These are phyloP conservation scores for Chrysemys picta DNA, from an alignment of 2,113 vertebrate species.

Conservation along the genomic window DNA sequence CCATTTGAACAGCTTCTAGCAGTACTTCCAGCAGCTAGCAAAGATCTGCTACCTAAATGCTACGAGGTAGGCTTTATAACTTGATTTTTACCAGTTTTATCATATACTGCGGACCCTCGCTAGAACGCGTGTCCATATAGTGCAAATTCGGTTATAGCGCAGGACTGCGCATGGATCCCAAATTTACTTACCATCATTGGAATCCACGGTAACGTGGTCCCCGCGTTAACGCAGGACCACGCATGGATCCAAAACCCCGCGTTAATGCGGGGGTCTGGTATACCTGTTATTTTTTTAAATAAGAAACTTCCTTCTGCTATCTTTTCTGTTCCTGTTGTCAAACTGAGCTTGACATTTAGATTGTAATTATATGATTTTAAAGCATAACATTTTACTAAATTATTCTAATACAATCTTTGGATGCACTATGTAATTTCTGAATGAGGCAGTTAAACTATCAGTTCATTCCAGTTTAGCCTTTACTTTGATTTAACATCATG, in stretches of 20 bases:
- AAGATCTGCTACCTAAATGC: slow-evolving; percentile 88
- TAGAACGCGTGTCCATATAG: no score
- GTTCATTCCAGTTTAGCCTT: not conserved
- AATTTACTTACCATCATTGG: no score
- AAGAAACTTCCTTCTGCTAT: not conserved
- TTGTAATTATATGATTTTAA: not conserved
- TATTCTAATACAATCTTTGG: not conserved
- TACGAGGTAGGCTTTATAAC: slow-evolving; percentile 86
- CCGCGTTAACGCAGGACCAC: no score
- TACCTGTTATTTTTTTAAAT: not conserved
- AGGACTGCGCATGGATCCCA: no score
- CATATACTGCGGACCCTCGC: not conserved
- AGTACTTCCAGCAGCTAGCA: slow-evolving; percentile 95
- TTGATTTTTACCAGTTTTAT: not conserved
- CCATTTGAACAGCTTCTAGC: slow-evolving; percentile 97
- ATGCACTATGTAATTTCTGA: not conserved
- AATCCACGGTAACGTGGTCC: no score
- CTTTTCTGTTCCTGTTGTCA: not conserved
- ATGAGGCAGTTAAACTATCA: not conserved
- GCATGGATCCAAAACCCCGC: no score
- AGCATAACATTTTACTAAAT: not conserved
- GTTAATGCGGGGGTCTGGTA: no score
- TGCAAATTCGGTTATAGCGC: no score
- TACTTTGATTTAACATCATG: not conserved
- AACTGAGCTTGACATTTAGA: not conserved